A percentile compares a stretch with the other conserved stretches of the same genome.
Conservation (phyloP, 23 tunicate species). For the Ascidia mentula region DNA sequence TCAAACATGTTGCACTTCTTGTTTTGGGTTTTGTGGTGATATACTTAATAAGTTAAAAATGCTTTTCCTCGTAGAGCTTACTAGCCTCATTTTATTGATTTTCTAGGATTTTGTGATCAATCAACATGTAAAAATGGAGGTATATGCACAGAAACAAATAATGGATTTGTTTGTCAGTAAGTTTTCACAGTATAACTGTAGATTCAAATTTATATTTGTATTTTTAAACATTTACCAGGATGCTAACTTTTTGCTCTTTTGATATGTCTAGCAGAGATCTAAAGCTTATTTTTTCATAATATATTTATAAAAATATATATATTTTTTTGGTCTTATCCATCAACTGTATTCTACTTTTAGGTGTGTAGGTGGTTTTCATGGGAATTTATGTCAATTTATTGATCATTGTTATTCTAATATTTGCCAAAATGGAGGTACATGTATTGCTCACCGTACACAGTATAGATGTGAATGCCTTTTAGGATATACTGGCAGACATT, state of each 20-base stretch:
- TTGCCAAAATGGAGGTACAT: conserved; percentile 41
- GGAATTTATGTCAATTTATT: conserved; percentile 9
- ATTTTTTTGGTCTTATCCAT: background rate
- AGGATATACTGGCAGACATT: conserved; percentile 14
- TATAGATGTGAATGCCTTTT: conserved; percentile 20
- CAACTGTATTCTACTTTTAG: background rate
- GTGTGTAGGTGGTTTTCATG: background rate
- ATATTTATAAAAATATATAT: background rate
- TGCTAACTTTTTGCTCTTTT: background rate
- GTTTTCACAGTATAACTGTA: background rate
- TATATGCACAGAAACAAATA: conserved; percentile 25
- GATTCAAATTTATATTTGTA: background rate
- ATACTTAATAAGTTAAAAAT: too few species aligned
- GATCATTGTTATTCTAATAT: conserved; percentile 27
- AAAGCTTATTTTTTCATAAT: background rate
- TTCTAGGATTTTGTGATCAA: background rate
- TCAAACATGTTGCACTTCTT: too few species aligned
- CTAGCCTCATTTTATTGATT: too few species aligned
- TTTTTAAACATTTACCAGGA: background rate
- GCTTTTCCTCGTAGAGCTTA: too few species aligned
- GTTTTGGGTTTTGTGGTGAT: too few species aligned
- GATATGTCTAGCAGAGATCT: background rate
- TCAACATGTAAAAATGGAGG: conserved; percentile 47
- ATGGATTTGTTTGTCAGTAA: conserved; percentile 41
- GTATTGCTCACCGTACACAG: conserved; percentile 7